Percentiles rank a stretch among this genome's conserved stretches.
phyloP scores from a whole-genome alignment of 2,113 vertebrate species.

The Psephotus haematonotus region DNA sequence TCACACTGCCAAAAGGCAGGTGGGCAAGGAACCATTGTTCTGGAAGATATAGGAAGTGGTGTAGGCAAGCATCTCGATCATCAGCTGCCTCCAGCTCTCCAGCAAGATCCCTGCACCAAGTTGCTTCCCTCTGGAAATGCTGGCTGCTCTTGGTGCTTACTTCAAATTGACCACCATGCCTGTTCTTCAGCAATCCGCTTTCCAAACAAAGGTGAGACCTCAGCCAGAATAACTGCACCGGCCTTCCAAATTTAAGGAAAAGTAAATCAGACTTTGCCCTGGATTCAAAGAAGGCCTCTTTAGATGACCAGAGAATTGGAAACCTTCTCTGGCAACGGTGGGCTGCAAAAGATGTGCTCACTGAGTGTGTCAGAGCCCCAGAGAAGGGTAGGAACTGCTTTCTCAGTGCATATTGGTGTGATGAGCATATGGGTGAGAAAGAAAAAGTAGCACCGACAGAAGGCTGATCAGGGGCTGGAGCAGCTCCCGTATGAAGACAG shows the following conservation, averaged over 20 bases:
- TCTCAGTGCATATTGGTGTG: background rate
- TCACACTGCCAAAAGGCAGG: background rate
- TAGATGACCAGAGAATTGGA: background rate
- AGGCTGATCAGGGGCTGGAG: no score
- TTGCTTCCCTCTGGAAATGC: background rate
- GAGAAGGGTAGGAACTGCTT: background rate
- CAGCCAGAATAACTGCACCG: background rate
- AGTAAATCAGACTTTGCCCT: background rate
- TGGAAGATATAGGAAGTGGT: background rate
- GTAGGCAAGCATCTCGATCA: background rate
- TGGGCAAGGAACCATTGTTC: background rate
- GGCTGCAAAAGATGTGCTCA: background rate
- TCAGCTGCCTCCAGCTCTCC: background rate
- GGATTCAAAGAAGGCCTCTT: background rate
- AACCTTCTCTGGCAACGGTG: background rate
- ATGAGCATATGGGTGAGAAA: background rate
- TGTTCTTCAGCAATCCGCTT: fast-evolving
- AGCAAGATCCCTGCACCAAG: background rate
- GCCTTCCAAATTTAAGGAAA: background rate
- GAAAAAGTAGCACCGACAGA: background rate
- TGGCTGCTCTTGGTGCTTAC: background rate
- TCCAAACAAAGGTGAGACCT: background rate
- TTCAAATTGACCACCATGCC: no score
- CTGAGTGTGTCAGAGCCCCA: background rate
- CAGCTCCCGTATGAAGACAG: no score